These are phyloP conservation scores for Zeugodacus cucurbitae DNA, from an alignment of 1,140 invertebrate species.

Conservation along the genomic window DNA sequence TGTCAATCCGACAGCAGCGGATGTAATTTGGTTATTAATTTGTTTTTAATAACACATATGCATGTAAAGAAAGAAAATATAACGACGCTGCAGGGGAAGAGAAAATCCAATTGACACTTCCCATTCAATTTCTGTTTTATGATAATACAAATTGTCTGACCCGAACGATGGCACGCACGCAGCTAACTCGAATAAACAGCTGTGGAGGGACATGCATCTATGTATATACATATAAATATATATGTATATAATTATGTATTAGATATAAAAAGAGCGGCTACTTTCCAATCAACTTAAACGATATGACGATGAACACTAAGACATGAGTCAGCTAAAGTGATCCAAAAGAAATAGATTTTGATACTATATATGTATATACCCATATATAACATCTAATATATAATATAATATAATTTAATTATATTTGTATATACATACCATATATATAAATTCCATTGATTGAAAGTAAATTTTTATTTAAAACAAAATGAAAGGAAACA, in stretches of 20 bases:
- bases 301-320: no score
- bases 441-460: no score
- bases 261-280: background rate
- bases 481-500: no score
- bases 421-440: no score
- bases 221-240: no score
- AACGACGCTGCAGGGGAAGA: background rate
- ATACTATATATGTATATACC: no score
- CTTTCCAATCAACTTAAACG: background rate
- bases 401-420: no score
- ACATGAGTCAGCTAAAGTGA: no score
- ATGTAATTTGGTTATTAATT: constrained; percentile 34
- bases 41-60: constrained; percentile 14
- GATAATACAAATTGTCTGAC: background rate
- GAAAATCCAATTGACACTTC: background rate
- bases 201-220: background rate
- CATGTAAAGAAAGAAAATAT: background rate
- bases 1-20: background rate
- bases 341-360: no score
- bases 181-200: background rate
- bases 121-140: background rate
- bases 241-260: background rate
- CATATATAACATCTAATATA: no score
- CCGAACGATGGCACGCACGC: background rate
- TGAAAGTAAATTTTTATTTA: background rate